Evolutionary conservation across 2,113 vertebrate species (phyloP).

Genomic region (Pachycephala philippinensis): DNA sequence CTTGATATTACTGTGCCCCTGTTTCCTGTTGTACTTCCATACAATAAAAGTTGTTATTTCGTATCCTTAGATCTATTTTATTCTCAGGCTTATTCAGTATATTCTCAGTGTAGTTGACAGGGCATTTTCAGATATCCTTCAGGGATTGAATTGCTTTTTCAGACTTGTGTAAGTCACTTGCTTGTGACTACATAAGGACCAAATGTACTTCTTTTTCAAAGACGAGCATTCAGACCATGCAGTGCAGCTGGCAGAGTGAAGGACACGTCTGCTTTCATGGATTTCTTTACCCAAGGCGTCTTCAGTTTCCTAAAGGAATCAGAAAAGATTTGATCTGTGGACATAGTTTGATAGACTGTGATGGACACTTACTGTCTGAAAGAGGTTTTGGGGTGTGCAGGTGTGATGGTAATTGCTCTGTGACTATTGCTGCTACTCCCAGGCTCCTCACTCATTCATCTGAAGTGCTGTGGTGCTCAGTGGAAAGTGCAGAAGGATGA

Average conservation of each 20-base stretch:
- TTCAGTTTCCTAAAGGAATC: neutral
- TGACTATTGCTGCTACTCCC: neutral
- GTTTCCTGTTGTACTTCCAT: neutral
- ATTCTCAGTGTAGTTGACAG: neutral
- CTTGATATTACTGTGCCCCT: neutral
- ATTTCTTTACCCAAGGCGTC: neutral
- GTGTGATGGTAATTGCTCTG: neutral
- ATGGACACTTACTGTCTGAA: neutral
- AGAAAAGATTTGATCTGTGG: neutral
- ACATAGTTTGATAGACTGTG: neutral
- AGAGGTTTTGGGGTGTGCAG: neutral
- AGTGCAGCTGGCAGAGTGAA: neutral
- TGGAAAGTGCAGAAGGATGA: neutral
- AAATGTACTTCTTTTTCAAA: neutral
- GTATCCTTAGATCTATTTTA: neutral
- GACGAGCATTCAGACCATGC: neutral
- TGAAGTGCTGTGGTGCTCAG: neutral
- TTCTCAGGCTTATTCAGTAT: neutral
- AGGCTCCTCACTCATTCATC: neutral
- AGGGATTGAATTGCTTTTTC: neutral
- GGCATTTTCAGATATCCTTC: neutral
- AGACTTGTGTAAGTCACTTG: neutral
- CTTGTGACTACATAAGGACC: neutral
- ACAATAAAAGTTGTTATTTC: neutral
- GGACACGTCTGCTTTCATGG: neutral